phyloP scores from a whole-genome alignment of 2,888 invertebrate genomes.

The Xestia c-nigrum region DNA sequence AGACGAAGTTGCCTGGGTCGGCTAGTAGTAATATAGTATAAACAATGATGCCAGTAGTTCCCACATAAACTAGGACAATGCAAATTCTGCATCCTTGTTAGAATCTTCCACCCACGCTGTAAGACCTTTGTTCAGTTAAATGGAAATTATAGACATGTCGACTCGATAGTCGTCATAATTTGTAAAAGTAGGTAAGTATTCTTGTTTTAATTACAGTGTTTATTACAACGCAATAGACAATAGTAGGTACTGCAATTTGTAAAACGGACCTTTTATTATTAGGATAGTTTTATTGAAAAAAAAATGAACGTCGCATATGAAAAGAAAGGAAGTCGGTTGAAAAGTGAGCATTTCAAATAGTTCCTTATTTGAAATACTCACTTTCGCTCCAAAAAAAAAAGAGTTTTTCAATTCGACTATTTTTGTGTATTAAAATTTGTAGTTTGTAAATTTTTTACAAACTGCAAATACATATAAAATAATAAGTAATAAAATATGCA shows the following conservation, averaged over 20 bases:
- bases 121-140: not conserved
- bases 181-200: not conserved
- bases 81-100: slow-evolving; percentile 8
- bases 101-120: slow-evolving; percentile 5
- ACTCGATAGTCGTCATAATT: not conserved
- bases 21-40: not conserved
- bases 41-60: slow-evolving; percentile 32
- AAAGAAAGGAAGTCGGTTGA: too few species aligned
- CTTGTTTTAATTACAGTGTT: slow-evolving; percentile 13
- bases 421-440: too few species aligned
- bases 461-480: too few species aligned
- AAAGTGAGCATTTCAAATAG: too few species aligned
- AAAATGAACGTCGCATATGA: not conserved
- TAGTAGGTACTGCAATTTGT: not conserved
- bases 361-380: too few species aligned
- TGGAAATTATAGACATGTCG: slow-evolving; percentile 17
- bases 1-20: too few species aligned
- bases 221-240: not conserved
- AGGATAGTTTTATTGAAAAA: not conserved
- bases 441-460: too few species aligned
- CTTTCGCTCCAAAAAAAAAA: too few species aligned
- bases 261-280: not conserved
- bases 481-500: too few species aligned
- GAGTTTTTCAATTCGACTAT: too few species aligned
- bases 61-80: slow-evolving; percentile 31